Percentiles rank a stretch among this genome's conserved stretches.
Conservation (phyloP, 2,113 vertebrate genomes). For the Pelvicachromis taeniatus region DNA sequence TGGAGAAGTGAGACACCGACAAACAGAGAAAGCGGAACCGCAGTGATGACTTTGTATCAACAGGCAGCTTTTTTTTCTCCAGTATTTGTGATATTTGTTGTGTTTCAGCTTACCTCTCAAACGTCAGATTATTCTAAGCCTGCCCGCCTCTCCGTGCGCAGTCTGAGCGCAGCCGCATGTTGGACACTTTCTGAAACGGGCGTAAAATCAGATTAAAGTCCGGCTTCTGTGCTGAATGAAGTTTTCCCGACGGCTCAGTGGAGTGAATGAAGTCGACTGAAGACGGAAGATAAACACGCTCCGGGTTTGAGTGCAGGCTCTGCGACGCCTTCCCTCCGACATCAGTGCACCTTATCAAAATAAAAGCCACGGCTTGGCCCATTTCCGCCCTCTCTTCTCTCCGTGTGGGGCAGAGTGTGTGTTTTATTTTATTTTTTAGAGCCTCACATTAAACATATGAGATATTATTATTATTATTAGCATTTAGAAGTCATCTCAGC, state of each 20-base stretch:
- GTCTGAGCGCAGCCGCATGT: constrained; percentile 2
- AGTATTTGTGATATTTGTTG: not conserved
- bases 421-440: not conserved
- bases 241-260: not conserved
- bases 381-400: not conserved
- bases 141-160: not conserved
- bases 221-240: fast-evolving
- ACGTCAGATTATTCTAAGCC: constrained; percentile 9
- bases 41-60: too few relatives aligned
- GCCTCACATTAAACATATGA: not conserved
- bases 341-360: not conserved
- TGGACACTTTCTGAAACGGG: not conserved
- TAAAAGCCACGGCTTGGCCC: not conserved
- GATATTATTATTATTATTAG: not conserved
- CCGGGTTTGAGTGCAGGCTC: not conserved
- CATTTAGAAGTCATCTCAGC: fast-evolving
- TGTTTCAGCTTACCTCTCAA: not conserved
- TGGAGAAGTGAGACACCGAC: not conserved
- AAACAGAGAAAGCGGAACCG: constrained; percentile 19
- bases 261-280: not conserved
- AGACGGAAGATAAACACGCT: not conserved
- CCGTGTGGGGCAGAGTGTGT: not conserved
- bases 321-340: not conserved
- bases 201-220: not conserved
- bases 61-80: not conserved